Conservation (phyloP, 2,888 invertebrate genomes). For the Xanthorhoe designata region DNA sequence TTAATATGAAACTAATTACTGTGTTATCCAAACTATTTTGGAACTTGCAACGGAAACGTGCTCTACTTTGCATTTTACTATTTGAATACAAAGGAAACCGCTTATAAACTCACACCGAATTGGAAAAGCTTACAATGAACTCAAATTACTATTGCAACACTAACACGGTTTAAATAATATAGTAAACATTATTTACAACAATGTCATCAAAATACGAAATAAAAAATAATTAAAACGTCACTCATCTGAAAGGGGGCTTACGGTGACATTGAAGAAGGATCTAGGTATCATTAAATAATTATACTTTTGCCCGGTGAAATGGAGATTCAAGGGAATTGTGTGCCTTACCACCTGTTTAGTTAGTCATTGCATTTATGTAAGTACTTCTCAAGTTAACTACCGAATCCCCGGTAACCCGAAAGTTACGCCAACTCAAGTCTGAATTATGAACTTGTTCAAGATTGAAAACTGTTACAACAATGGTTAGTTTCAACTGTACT, state of each 20-base stretch:
- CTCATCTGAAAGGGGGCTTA: slow-evolving; percentile 52
- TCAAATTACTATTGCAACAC: slow-evolving; percentile 6
- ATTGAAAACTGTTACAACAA: slow-evolving; percentile 73
- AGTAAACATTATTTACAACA: slow-evolving; percentile 47
- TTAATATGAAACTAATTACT: too few relatives aligned
- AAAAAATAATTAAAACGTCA: slow-evolving; percentile 62
- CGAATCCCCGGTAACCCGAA: slow-evolving; percentile 58
- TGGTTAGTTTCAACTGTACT: slow-evolving; percentile 50
- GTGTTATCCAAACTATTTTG: slow-evolving; percentile 34
- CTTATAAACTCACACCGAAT: slow-evolving; percentile 20
- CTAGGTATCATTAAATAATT: slow-evolving; percentile 57
- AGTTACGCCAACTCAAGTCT: slow-evolving; percentile 60
- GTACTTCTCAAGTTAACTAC: slow-evolving; percentile 48
- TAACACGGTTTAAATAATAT: not conserved
- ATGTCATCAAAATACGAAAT: slow-evolving; percentile 51
- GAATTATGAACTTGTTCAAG: slow-evolving; percentile 73
- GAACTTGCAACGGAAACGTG: slow-evolving; percentile 38
- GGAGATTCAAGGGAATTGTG: slow-evolving; percentile 55
- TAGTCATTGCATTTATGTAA: slow-evolving; percentile 47
- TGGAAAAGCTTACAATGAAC: slow-evolving; percentile 3
- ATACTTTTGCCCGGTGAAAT: slow-evolving; percentile 33
- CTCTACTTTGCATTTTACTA: slow-evolving; percentile 40
- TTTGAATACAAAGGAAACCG: slow-evolving; percentile 34
- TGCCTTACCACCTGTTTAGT: slow-evolving; percentile 48
- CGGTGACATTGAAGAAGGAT: slow-evolving; percentile 57